phyloP scores from a whole-genome alignment of 2,888 invertebrate genomes.

The Mythimna albipuncta region DNA sequence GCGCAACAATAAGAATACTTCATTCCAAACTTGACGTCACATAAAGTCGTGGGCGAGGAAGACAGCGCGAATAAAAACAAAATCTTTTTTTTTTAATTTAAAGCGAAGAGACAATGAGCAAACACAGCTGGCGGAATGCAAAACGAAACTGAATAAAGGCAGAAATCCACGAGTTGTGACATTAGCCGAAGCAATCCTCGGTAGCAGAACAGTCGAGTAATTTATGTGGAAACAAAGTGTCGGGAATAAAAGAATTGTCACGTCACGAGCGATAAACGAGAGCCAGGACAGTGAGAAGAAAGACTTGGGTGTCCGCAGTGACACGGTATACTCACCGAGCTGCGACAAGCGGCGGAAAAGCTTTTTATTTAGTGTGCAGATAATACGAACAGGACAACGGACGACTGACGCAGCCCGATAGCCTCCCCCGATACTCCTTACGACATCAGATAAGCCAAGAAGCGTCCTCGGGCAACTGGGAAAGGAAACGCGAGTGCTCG shows the following conservation, averaged over 20 bases:
- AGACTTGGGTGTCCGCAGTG: conserved; percentile 68
- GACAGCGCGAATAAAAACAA: conserved; percentile 84
- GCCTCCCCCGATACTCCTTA: conserved; percentile 76
- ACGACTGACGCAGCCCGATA: conserved; percentile 78
- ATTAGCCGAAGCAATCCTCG: conserved; percentile 78
- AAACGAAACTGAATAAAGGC: conserved; percentile 82
- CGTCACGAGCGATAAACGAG: conserved; percentile 83
- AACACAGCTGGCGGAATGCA: conserved; percentile 89
- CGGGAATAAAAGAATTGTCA: conserved; percentile 84
- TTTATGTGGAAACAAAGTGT: conserved; percentile 86
- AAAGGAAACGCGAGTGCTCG: conserved; percentile 79
- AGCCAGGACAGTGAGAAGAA: conserved; percentile 71
- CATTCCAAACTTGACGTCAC: conserved; percentile 89
- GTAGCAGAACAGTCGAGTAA: conserved; percentile 80
- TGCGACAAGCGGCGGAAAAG: conserved; percentile 71
- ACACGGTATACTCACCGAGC: conserved; percentile 62
- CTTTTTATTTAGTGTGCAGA: conserved; percentile 80
- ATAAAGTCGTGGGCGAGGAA: conserved; percentile 88
- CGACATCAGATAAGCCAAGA: conserved; percentile 84
- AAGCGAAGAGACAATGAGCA: conserved; percentile 89
- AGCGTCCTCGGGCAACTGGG: conserved; percentile 73
- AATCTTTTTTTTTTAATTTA: conserved; percentile 85
- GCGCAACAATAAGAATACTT: conserved; percentile 86
- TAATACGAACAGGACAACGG: conserved; percentile 77
- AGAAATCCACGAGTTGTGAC: conserved; percentile 80